Base-by-base conservation (phyloP, 2,888 invertebrate species). In the Kuschelorhynchus macadamiae region DNA sequence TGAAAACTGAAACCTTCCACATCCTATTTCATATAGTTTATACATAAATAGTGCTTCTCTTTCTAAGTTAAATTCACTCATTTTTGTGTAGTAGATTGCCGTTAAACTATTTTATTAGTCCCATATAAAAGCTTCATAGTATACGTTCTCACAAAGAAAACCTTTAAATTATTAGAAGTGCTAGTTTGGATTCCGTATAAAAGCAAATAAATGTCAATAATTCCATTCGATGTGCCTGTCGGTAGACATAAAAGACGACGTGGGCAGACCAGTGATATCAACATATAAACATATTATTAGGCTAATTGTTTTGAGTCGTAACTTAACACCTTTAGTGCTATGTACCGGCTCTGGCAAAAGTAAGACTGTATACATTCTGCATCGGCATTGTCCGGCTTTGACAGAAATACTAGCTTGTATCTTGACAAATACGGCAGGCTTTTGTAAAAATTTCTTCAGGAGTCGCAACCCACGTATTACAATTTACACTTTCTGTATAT, bases 301-400 rank as follows among this genome's bases (percentile, higher is more conserved):
- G 76, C 80, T 81, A 82, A 81, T 81, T 82, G 80, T 80, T 78
- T 77, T 71, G 72, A 74, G 76, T 79, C 80, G 80, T 81, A 81
- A 82, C 78, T 81, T 81, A 81, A 81, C 81, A 81, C 82, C 80
- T 80, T 77, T 78, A 76, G 80, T 75, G 80, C 33, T 47, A 56
- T 64, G 64, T 62, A 55, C 21, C 42, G 55, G 67, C 44, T 49
- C 33, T 17, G 44, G 57, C 33, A 46, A 41, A 56, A 71, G 68
- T 72, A 70, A 72, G 74, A 76, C 76, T 77, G 76, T 78, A 78
- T 77, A 76, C 76, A 77, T 77, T 74, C 67, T 53, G 47, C 66
- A 47, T 63, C 53, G 57, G 78, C 74, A 80, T 81, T 81, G 80
- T 80, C 76, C 75, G 68, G 60, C 20, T 74, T 73, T 79, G 82